Conservation (phyloP, 2,888 invertebrate species). For the Ernsta delagoae region DNA sequence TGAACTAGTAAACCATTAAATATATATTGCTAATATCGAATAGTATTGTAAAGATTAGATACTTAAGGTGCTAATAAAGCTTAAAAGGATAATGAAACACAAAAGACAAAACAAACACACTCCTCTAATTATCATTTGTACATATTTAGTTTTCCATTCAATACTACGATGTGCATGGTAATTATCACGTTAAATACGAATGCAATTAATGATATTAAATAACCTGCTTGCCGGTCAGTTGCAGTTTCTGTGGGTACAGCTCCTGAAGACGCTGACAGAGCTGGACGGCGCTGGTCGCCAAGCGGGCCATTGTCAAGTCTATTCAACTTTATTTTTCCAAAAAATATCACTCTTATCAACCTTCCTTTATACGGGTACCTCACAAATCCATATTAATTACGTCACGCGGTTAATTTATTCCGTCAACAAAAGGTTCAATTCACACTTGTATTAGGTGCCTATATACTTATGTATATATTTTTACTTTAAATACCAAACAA, state of each 20-base stretch:
- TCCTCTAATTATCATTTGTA: slow-evolving; percentile 16
- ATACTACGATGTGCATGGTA: background rate
- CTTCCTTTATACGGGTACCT: background rate
- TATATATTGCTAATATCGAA: too few relatives aligned
- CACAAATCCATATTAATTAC: background rate
- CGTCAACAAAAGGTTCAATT: slow-evolving; percentile 1
- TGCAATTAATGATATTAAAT: slow-evolving; percentile 28
- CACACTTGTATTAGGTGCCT: background rate
- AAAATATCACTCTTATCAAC: background rate
- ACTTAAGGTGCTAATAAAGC: too few relatives aligned
- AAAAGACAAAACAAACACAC: slow-evolving; percentile 11
- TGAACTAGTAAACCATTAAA: too few relatives aligned
- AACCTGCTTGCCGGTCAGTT: slow-evolving; percentile 63
- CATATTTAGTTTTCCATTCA: slow-evolving; percentile 19
- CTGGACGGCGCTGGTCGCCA: slow-evolving; percentile 71
- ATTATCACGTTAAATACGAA: slow-evolving; percentile 20
- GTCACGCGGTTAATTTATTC: background rate
- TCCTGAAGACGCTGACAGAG: slow-evolving; percentile 76
- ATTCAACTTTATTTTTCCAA: slow-evolving; percentile 1
- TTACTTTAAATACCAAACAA: background rate
- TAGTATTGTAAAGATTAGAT: too few relatives aligned
- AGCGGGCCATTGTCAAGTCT: slow-evolving; percentile 61
- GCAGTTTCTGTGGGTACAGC: slow-evolving; percentile 70
- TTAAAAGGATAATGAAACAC: background rate
- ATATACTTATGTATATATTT: too few relatives aligned